Evolutionary conservation across 1,140 invertebrate genomes (phyloP).

Genomic region (Pectinophora gossypiella): DNA sequence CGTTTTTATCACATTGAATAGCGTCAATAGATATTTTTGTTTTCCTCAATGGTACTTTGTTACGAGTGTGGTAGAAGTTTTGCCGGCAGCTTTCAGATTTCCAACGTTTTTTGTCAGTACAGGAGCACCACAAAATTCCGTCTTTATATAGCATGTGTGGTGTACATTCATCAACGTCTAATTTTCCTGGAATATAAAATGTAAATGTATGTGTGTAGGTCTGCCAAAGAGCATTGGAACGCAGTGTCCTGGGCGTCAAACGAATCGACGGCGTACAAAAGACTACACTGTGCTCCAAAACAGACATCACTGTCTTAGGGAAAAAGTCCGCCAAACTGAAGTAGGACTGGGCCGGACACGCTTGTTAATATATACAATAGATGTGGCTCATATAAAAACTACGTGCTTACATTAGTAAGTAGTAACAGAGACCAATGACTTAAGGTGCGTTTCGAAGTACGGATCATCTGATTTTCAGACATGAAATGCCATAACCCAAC

Average conservation of each 20-base stretch:
- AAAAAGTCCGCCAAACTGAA: no score
- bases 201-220: neutral
- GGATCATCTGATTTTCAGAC: no score
- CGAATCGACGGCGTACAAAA: no score
- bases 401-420: no score
- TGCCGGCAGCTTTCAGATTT: neutral
- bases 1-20: neutral
- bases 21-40: neutral
- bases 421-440: no score
- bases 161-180: neutral
- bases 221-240: neutral
- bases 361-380: no score
- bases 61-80: neutral
- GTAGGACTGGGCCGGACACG: no score
- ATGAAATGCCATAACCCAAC: no score
- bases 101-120: neutral
- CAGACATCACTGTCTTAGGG: no score
- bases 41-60: neutral
- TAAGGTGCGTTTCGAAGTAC: no score
- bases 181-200: neutral
- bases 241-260: neutral
- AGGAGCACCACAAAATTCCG: neutral
- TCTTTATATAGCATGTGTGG: neutral
- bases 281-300: no score
- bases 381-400: no score